Conservation (phyloP, 2,888 invertebrate genomes). For the Limnephilus auricula region DNA sequence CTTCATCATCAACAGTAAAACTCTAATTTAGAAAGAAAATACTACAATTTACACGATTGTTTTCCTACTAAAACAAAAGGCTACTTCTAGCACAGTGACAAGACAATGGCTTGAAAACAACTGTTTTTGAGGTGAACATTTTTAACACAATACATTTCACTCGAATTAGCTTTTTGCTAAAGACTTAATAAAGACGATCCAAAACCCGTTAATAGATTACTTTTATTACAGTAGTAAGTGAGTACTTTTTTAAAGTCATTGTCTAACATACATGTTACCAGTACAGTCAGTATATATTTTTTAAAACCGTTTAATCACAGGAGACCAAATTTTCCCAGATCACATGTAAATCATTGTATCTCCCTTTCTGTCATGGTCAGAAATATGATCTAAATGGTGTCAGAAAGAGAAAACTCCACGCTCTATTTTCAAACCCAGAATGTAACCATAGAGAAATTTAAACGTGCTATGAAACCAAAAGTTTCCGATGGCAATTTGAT, state of each 20-base stretch:
- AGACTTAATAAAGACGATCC: not conserved
- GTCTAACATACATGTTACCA: not conserved
- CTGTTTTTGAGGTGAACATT: not conserved
- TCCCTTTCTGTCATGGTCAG: too few species aligned
- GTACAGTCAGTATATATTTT: too few species aligned
- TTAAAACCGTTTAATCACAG: too few species aligned
- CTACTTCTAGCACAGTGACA: not conserved
- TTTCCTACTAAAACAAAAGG: not conserved
- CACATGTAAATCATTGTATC: too few species aligned
- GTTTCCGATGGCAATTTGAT: too few species aligned
- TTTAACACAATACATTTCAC: not conserved
- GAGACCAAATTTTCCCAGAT: too few species aligned
- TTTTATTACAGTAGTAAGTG: not conserved
- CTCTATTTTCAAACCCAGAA: too few species aligned
- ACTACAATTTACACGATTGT: not conserved
- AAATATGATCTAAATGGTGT: too few species aligned
- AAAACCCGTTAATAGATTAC: not conserved
- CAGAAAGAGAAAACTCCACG: too few species aligned
- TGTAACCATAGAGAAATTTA: too few species aligned
- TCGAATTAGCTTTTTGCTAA: not conserved
- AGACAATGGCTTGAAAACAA: not conserved
- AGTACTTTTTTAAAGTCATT: not conserved
- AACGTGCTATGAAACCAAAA: too few species aligned
- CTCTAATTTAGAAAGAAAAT: not conserved
- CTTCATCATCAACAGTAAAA: not conserved